Evolutionary conservation across 2,797 vertebrate species (phyloP), one percentile per base, ranked within the genome.

Genomic region (Aplochiton taeniatus): DNA sequence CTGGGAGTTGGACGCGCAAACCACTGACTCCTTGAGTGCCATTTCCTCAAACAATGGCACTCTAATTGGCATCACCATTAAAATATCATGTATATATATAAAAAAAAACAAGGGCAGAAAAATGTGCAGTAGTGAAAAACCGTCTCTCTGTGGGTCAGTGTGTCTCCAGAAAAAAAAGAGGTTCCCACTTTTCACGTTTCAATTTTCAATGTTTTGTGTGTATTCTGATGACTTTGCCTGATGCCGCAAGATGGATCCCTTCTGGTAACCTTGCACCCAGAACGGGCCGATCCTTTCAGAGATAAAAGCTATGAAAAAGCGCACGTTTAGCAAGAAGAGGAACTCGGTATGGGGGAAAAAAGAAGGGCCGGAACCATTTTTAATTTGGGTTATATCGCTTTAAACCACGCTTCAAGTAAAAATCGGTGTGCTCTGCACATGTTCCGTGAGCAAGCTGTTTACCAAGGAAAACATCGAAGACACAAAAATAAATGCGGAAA

Each of bases 281-380:
- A 51, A 50, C 14, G 12, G 12, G 16, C 8, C 43, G 10, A 50
- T 50, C 4, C 41, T 63, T 63, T 58, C 11, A 5, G 42, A 62
- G 59, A 42, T 62, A 59, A 59, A 53, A 62, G 13, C 16, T 47
- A 52, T 19, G 66, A 76, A 66, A 70, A 67, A 61, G 56, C 44
- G 47, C 31, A 58, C 68, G 54, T 61, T 61, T 56, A 75, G 68
- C 54, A 66, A 68, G 63, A 64, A 61, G 52, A 41, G 41, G 31
- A n/a, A 48, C 49, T 72, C 66, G 65, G 57, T 51, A 50, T 55
- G 68, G 62, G n/a, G n/a, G n/a, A n/a, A 56, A 65, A 77, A 70
- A 69, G 54, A 65, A n/a, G n/a, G n/a, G n/a, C 31, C 42, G 11
- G 53, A 65, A 55, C 57, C 17, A 72, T 79, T 69, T 78, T 66